Evolutionary conservation across 35 echinoderm and acorn worm genomes (phyloP).

Genomic region (Heliocidaris tuberculata): DNA sequence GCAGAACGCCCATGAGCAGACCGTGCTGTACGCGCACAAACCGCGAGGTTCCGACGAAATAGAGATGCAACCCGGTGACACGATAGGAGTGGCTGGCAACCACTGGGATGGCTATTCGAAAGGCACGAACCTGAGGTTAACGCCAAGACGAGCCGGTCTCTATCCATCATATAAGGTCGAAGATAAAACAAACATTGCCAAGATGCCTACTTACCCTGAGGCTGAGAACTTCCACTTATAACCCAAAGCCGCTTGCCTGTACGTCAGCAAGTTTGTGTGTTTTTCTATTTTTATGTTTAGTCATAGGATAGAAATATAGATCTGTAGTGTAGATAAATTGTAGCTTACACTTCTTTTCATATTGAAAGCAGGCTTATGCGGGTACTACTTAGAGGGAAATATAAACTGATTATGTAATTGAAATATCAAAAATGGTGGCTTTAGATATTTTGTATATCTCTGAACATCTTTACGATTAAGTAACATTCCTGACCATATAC

Average conservation of each 20-base stretch:
- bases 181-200: constrained; percentile 75
- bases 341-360: background rate
- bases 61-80: constrained; percentile 63
- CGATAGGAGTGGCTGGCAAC: constrained; percentile 91
- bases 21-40: constrained; percentile 76
- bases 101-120: constrained; percentile 98
- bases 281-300: background rate
- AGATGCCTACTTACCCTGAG: constrained; percentile 78
- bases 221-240: constrained; percentile 62
- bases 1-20: constrained; percentile 83
- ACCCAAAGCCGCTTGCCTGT: background rate
- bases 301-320: background rate
- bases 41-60: constrained; percentile 64
- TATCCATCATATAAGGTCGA: constrained; percentile 96
- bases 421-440: background rate
- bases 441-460: background rate
- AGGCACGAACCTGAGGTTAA: constrained; percentile 65
- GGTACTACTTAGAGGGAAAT: too few species aligned
- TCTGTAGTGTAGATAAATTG: background rate
- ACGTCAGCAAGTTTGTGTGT: constrained; percentile 13
- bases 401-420: background rate
- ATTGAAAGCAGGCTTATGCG: background rate
- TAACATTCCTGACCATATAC: too few species aligned
- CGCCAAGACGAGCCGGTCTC: constrained; percentile 51
- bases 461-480: background rate